Base-by-base conservation (phyloP, 2,888 invertebrate species). In the Synanthedon myopaeformis region DNA sequence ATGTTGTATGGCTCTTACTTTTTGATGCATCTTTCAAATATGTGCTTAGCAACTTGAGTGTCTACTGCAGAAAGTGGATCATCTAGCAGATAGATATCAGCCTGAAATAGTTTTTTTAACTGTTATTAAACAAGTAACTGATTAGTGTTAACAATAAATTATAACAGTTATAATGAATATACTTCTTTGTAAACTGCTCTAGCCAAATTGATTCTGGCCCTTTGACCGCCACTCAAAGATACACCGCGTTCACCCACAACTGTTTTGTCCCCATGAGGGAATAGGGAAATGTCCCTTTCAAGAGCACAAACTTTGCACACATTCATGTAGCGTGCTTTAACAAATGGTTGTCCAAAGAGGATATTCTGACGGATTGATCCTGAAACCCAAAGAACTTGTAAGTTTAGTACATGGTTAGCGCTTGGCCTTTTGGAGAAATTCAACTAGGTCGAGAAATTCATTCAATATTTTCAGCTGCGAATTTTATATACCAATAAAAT, bases 351-450 rank as follows among this genome's bases (percentile, higher is more conserved):
- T 0, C 97, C 98, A 73, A 99, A 98, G 0, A 97, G 76, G 62
- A 99, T 96, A 72, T 99, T 99, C 72, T 98, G 96, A 11, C 95
- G 90, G 0, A 99, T 92, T 19, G 94, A 93, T 5, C 92, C 90
- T 81, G 57, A 56, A 59, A 53, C 13, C 8, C 12, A 17, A 12
- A 51, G 4, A 41, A 51, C n/a, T n/a, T n/a, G 13, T 49, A 49
- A 49, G 14, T 17, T 14, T 23, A 17, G 14, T 14, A 49, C 35
- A 35, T 35, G 8, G 3, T 35, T 35, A 35, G 35, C 35, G 2
- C 2, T 35, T 35, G 35, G 35, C 35, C 35, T 8, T 35, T 35
- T 10, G 35, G 10, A 35, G 10, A 35, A 35, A 35, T 23, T 23
- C 23, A 23, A 35, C 35, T 35, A 35, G 35, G 35, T 35, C 10